Evolutionary conservation across 2,888 invertebrate genomes (phyloP).

Genomic region (Nomada ferruginata): DNA sequence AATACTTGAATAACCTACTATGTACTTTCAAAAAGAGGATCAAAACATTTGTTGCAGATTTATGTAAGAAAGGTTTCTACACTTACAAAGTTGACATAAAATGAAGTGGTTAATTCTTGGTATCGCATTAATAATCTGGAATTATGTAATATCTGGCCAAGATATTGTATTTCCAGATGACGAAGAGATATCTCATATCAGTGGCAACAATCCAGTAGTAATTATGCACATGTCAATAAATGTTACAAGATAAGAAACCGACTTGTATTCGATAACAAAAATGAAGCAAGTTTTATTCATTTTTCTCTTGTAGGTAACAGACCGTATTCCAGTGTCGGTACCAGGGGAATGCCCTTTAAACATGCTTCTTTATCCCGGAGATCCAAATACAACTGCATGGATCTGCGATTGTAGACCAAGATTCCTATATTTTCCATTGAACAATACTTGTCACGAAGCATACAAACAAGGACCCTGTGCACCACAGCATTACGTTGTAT

Average conservation of each 20-base stretch:
- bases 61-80: not conserved
- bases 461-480: constrained; percentile 88
- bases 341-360: constrained; percentile 87
- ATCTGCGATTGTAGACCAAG: constrained; percentile 85
- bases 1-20: constrained; percentile 18
- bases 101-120: constrained; percentile 61
- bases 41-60: not conserved
- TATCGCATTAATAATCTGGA: constrained; percentile 36
- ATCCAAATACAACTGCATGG: constrained; percentile 87
- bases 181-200: constrained; percentile 68
- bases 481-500: constrained; percentile 85
- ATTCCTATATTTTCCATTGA: constrained; percentile 86
- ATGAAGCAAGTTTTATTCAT: not conserved
- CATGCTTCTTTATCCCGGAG: constrained; percentile 89
- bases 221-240: constrained; percentile 9
- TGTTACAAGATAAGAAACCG: not conserved
- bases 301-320: constrained; percentile 69
- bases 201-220: constrained; percentile 63
- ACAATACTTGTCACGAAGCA: constrained; percentile 87
- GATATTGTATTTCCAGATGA: constrained; percentile 76
- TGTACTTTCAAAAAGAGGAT: not conserved
- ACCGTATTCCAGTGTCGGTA: constrained; percentile 85
- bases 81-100: constrained; percentile 8
- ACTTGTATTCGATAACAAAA: not conserved
- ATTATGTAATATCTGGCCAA: constrained; percentile 60